Conservation (phyloP, 2,888 invertebrate species). For the Sinotaia quadrata region DNA sequence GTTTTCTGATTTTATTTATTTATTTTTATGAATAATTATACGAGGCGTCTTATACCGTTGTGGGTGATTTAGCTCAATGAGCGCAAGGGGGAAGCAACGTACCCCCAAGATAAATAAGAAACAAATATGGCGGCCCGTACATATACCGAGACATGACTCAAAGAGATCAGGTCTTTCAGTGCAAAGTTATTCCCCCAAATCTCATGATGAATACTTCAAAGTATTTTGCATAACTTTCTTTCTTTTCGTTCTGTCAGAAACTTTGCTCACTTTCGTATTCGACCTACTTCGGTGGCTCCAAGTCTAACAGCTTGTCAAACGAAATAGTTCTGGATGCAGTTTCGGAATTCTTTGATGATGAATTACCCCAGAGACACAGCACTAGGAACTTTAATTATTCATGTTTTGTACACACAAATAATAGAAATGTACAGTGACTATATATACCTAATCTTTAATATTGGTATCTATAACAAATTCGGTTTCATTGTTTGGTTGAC, state of each 20-base stretch:
- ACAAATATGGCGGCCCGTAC: constrained; percentile 29
- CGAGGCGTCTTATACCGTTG: not conserved
- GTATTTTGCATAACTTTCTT: not conserved
- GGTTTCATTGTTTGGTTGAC: no score
- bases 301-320: no score
- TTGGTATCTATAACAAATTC: no score
- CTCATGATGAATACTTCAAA: no score
- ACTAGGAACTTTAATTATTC: no score
- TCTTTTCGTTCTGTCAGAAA: not conserved
- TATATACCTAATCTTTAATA: no score
- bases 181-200: not conserved
- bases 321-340: no score
- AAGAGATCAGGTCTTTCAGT: not conserved
- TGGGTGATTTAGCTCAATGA: not conserved
- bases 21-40: not conserved
- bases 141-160: constrained; percentile 1
- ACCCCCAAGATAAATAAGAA: constrained; percentile 32
- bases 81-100: constrained; percentile 21
- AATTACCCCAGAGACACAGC: no score
- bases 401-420: no score
- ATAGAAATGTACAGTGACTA: no score
- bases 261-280: not conserved
- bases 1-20: not conserved
- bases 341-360: no score
- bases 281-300: not conserved